phyloP scores from a whole-genome alignment of 1,140 invertebrate species.

The Bombus balteatus region DNA sequence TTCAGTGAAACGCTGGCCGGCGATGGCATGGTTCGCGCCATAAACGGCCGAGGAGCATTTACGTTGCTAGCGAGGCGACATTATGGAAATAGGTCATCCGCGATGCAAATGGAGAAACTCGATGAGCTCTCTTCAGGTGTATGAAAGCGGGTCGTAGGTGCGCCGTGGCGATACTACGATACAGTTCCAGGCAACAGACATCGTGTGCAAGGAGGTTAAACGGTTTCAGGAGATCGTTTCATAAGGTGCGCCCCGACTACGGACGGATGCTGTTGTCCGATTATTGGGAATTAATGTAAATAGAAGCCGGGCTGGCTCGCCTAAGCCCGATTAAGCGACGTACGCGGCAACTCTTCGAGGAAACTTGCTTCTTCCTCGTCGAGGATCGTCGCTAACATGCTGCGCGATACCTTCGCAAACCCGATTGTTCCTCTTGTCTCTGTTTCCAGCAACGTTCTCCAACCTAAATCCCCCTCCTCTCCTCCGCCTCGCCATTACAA shows the following conservation, averaged over 20 bases:
- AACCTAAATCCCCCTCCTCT: not conserved
- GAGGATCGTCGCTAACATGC: constrained; percentile 5
- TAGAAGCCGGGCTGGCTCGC: constrained; percentile 42
- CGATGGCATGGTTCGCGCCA: constrained; percentile 1
- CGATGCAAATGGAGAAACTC: constrained; percentile 69
- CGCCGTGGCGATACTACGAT: constrained; percentile 28
- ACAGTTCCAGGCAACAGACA: constrained; percentile 8
- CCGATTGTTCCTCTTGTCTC: constrained; percentile 4
- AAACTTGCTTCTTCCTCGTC: constrained; percentile 37
- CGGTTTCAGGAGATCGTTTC: constrained; percentile 49
- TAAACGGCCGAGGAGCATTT: constrained; percentile 33
- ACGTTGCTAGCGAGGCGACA: constrained; percentile 44
- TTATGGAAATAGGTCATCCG: constrained; percentile 68
- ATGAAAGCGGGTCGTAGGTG: constrained; percentile 44
- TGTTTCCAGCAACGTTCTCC: constrained; percentile 30
- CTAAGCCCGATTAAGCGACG: constrained; percentile 56
- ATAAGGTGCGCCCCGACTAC: constrained; percentile 31
- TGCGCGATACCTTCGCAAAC: not conserved
- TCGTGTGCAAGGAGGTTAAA: constrained; percentile 39
- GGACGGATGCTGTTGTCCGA: constrained; percentile 65
- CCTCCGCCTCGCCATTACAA: constrained; percentile 37
- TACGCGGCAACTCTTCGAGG: constrained; percentile 8
- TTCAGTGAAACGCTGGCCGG: constrained; percentile 10
- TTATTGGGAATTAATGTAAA: constrained; percentile 72
- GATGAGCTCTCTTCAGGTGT: constrained; percentile 59